A percentile compares a stretch with the other conserved stretches of the same genome.
Evolutionary conservation across 1,140 invertebrate genomes (phyloP).

Genomic region (Ephestia elutella): DNA sequence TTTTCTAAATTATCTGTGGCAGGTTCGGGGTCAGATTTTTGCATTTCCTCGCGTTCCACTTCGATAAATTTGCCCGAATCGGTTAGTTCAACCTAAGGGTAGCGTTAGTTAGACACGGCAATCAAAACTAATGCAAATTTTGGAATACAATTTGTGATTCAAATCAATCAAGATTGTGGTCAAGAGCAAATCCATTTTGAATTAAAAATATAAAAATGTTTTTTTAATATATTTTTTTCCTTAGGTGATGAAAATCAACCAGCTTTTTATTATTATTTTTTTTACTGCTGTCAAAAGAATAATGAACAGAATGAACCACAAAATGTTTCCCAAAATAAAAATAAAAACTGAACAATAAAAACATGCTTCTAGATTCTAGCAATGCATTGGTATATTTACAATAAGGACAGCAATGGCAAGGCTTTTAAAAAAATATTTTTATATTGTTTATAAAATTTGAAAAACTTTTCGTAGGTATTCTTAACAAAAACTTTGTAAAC

Average conservation of each 20-base stretch:
- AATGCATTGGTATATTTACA: not conserved
- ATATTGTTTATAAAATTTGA: not conserved
- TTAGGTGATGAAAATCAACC: too few relatives aligned
- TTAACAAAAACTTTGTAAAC: too few relatives aligned
- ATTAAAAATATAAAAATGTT: too few relatives aligned
- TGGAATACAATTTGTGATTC: slow-evolving; percentile 8
- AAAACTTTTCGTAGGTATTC: not conserved
- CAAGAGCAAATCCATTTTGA: too few relatives aligned
- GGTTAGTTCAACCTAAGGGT: slow-evolving; percentile 65
- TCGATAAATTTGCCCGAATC: slow-evolving; percentile 73
- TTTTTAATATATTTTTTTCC: too few relatives aligned
- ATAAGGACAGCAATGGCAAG: not conserved
- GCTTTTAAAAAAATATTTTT: not conserved
- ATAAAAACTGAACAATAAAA: not conserved
- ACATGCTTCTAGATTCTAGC: not conserved
- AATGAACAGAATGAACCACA: not conserved
- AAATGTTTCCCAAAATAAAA: not conserved
- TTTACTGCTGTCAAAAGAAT: too few relatives aligned
- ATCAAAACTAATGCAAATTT: slow-evolving; percentile 22
- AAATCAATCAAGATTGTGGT: too few relatives aligned
- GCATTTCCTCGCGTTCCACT: slow-evolving; percentile 53
- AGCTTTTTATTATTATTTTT: too few relatives aligned
- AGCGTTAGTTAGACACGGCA: slow-evolving; percentile 35
- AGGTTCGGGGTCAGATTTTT: slow-evolving; percentile 11
- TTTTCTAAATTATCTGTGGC: slow-evolving; percentile 28